Conservation (phyloP, 2,113 vertebrate genomes). For the Percina caprodes region DNA sequence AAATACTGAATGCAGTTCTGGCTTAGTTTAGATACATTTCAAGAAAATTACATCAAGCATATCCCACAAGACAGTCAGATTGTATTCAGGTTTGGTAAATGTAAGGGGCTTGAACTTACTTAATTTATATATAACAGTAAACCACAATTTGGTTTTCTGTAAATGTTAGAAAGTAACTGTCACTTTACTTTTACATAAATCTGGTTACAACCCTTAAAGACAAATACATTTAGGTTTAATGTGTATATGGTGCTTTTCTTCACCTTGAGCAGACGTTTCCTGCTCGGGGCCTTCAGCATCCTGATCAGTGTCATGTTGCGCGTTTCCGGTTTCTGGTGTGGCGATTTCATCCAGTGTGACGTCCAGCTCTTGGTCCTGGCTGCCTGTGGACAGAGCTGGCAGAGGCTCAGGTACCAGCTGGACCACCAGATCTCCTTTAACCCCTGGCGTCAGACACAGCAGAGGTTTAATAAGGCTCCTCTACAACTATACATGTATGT, state of each 20-base stretch:
- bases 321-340: constrained; percentile 15
- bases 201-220: not conserved
- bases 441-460: constrained; percentile 72
- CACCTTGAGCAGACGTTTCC: constrained; percentile 51
- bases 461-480: not conserved
- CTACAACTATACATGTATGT: not conserved
- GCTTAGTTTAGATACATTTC: not conserved
- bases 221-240: not conserved
- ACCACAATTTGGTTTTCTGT: not conserved
- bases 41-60: not conserved
- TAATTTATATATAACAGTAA: not conserved
- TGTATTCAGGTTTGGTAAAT: not conserved
- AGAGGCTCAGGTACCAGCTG: constrained; percentile 92
- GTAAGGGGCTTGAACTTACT: not conserved
- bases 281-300: constrained; percentile 17
- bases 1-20: not conserved
- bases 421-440: constrained; percentile 89
- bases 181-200: not conserved
- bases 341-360: constrained; percentile 84
- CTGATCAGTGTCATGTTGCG: constrained; percentile 8
- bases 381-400: constrained; percentile 79
- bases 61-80: not conserved
- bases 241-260: constrained; percentile 15
- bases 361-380: constrained; percentile 89
- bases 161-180: not conserved